Evolutionary conservation across 1,140 invertebrate genomes (phyloP).

Genomic region (Eubasilissa regina): DNA sequence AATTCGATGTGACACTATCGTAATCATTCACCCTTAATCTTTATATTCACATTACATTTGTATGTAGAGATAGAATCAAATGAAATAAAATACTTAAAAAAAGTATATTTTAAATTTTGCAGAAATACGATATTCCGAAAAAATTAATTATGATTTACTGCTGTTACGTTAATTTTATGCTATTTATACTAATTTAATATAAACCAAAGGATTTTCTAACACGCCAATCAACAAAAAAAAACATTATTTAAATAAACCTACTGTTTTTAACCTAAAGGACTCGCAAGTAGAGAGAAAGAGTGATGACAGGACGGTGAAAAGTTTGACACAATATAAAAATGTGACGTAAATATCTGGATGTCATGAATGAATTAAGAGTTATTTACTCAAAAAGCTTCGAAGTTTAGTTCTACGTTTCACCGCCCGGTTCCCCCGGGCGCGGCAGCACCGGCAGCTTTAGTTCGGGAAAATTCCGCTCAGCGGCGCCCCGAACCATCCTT

Average conservation of each 20-base stretch:
- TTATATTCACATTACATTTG: too few species aligned
- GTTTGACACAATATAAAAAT: constrained; percentile 35
- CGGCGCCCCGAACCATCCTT: constrained; percentile 43
- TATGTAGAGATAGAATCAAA: too few species aligned
- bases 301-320: not conserved
- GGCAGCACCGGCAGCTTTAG: constrained; percentile 12
- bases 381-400: constrained; percentile 47
- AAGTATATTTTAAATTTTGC: too few species aligned
- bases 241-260: constrained; percentile 3
- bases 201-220: not conserved
- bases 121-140: too few species aligned
- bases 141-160: too few species aligned
- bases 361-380: constrained; percentile 59
- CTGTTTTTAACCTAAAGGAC: not conserved
- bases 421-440: constrained; percentile 21
- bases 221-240: not conserved
- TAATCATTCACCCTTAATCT: too few species aligned
- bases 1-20: too few species aligned
- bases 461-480: constrained; percentile 48
- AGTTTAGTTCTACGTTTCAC: constrained; percentile 29
- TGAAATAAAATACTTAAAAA: too few species aligned
- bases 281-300: too few species aligned
- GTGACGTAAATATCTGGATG: constrained; percentile 26
- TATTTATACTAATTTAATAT: too few species aligned
- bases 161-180: too few species aligned